These are phyloP conservation scores for Calonectris borealis DNA, from an alignment of 2,113 vertebrate genomes.

Conservation along the genomic window DNA sequence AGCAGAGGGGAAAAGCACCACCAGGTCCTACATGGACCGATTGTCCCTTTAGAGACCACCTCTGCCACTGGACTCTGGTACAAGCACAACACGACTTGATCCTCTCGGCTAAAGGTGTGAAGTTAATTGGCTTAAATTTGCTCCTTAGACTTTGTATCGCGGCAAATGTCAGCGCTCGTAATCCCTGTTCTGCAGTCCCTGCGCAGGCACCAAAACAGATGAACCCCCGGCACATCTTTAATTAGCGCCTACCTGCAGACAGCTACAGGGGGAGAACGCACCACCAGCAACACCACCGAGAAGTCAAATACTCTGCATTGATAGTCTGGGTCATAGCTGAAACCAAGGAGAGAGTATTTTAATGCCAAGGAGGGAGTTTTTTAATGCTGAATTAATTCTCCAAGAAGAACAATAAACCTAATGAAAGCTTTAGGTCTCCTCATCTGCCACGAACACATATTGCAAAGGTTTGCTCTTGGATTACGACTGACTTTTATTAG, in stretches of 20 bases:
- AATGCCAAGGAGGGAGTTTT: not conserved
- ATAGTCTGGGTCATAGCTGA: not conserved
- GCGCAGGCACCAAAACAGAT: not conserved
- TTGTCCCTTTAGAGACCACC: not conserved
- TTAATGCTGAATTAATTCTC: not conserved
- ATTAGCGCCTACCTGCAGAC: not conserved
- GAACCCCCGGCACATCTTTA: not conserved
- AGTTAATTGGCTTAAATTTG: not conserved
- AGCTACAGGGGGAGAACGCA: rapidly evolving
- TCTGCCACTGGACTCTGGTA: not conserved
- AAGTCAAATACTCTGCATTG: not conserved
- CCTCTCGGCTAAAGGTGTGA: not conserved
- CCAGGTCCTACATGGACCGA: rapidly evolving
- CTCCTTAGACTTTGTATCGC: not conserved
- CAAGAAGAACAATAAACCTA: not conserved
- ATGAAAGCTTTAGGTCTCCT: not conserved
- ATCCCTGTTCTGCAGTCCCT: not conserved
- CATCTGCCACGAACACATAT: rapidly evolving
- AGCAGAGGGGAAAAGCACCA: not conserved
- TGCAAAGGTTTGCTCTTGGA: not conserved
- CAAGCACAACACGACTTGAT: rapidly evolving
- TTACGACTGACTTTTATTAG: not conserved
- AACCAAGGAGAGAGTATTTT: not conserved
- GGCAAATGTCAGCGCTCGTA: rapidly evolving
- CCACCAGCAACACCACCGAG: rapidly evolving